phyloP scores from a whole-genome alignment of 2,797 vertebrate species.

The Falco columbarius region DNA sequence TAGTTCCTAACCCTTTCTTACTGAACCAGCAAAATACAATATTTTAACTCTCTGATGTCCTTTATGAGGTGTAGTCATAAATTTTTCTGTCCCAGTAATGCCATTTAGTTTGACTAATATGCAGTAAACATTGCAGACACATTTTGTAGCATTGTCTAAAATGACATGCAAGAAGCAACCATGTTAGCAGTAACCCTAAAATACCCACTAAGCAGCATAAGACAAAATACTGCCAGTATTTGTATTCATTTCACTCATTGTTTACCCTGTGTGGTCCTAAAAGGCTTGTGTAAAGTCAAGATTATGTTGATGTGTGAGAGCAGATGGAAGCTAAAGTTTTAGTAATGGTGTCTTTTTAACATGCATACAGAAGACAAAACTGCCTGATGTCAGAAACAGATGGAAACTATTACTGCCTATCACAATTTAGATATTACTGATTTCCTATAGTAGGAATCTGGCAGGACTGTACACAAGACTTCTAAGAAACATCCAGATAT shows the following conservation, averaged over 20 bases:
- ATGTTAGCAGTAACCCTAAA: not conserved
- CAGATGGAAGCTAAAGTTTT: constrained; percentile 8
- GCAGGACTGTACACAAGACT: not conserved
- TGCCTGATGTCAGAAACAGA: not conserved
- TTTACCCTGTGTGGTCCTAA: not conserved
- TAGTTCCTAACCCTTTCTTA: not conserved
- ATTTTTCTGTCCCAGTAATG: not conserved
- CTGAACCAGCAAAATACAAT: not conserved
- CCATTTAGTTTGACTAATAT: not conserved
- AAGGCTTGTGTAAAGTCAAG: not conserved
- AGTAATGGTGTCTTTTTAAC: not conserved
- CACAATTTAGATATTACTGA: not conserved
- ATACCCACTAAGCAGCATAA: not conserved
- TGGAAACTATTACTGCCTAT: not conserved
- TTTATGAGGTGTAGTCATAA: not conserved
- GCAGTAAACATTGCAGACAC: not conserved
- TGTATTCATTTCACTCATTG: not conserved
- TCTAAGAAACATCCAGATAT: not conserved
- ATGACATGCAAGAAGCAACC: not conserved
- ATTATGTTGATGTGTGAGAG: constrained; percentile 21
- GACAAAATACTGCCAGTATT: not conserved
- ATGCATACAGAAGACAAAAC: not conserved
- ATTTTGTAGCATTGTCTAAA: not conserved
- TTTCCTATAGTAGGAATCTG: not conserved
- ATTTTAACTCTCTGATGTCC: not conserved